These are phyloP conservation scores for Amazona finschi DNA, from an alignment of 2,797 vertebrate genomes.

Conservation along the genomic window DNA sequence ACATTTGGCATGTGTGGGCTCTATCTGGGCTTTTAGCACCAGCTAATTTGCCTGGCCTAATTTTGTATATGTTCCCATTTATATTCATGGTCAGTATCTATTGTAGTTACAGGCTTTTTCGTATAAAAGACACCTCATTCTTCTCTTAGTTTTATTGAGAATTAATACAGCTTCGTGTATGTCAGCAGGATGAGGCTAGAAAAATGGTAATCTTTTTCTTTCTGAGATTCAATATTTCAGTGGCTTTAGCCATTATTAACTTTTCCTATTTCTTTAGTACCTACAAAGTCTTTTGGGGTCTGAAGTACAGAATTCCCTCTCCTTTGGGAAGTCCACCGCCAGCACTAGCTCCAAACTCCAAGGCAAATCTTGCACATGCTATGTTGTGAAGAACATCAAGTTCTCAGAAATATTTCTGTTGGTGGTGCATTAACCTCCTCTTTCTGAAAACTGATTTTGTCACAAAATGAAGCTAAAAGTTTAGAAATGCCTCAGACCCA, in stretches of 20 bases:
- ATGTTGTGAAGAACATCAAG: not conserved
- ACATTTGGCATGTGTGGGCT: not conserved
- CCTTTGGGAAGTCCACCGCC: not conserved
- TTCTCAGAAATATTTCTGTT: not conserved
- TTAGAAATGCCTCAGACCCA: not conserved
- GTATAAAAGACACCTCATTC: not conserved
- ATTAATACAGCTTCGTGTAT: conserved; percentile 16
- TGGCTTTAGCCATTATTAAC: not conserved
- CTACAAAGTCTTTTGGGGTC: not conserved
- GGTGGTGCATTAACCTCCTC: not conserved
- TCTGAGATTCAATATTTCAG: conserved; percentile 9
- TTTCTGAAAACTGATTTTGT: not conserved
- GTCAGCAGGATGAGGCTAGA: not conserved
- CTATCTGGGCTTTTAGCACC: conserved; percentile 30
- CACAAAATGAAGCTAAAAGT: not conserved
- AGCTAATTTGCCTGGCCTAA: conserved; percentile 38
- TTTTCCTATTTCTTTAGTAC: not conserved
- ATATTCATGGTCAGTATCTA: conserved; percentile 47
- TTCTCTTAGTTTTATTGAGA: conserved; percentile 36
- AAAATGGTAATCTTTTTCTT: not conserved
- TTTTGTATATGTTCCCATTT: conserved; percentile 52
- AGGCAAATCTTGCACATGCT: not conserved
- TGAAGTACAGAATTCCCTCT: not conserved
- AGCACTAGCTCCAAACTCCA: not conserved
- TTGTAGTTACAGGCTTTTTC: conserved; percentile 35